phyloP scores from a whole-genome alignment of 1,140 invertebrate genomes.

The Mycetomoellerius zeteki region DNA sequence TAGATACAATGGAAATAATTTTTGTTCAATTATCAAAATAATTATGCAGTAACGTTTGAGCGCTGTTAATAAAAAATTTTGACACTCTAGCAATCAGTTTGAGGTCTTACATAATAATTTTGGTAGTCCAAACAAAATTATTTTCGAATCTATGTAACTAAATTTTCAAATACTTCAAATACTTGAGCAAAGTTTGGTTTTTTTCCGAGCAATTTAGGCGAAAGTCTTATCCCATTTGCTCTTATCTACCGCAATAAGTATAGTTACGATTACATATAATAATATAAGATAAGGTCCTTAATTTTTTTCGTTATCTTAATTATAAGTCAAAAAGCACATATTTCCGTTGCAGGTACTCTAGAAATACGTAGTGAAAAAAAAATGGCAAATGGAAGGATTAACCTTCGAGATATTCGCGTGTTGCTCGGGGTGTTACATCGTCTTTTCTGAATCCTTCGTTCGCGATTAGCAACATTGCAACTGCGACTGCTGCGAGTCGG shows the following conservation, averaged over 20 bases:
- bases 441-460: conserved; percentile 1
- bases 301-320: background rate
- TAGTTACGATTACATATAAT: background rate
- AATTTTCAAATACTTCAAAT: too few species aligned
- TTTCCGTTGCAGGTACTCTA: background rate
- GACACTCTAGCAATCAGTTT: too few species aligned
- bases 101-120: too few species aligned
- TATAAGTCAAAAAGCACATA: too few species aligned
- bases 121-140: too few species aligned
- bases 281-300: background rate
- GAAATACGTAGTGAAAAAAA: conserved; percentile 13
- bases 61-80: too few species aligned
- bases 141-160: too few species aligned
- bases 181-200: too few species aligned
- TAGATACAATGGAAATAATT: too few species aligned
- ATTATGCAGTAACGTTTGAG: too few species aligned
- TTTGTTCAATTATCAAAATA: too few species aligned
- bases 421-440: conserved; percentile 14
- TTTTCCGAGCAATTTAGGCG: too few species aligned
- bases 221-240: background rate
- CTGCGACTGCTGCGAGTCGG: background rate
- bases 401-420: background rate
- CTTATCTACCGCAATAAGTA: background rate
- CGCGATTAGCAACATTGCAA: conserved; percentile 39
- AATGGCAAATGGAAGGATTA: background rate